Base-by-base conservation (phyloP, 2,888 invertebrate genomes). In the Tuta absoluta region DNA sequence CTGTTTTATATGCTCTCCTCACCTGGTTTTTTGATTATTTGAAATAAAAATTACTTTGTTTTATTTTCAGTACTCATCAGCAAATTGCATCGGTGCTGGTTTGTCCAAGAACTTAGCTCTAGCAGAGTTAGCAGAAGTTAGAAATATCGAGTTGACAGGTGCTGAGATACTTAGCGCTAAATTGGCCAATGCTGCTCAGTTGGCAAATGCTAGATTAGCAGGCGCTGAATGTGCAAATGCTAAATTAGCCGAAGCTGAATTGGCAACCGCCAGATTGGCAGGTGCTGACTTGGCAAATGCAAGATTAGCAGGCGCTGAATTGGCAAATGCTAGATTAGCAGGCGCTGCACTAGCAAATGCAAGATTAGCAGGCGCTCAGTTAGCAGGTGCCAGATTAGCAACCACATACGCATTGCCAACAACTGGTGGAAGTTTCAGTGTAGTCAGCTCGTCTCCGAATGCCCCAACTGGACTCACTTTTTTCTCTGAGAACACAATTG, bases 401-500 rank as follows among this genome's bases (percentile, higher is more conserved):
- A 17, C 45, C 17, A 4, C 5, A 3, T 45, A 45, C 51, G 23
- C 11, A 23, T 10, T 10, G 10, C 19, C 4, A 19, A 8, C 11
- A 17, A 74, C 71, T 62, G 76, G 75, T 38, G 76, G 75, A 2
- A 71, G 73, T n/a, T 68, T 76, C 49, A 17, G 67, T 1, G 73
- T 74, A 3, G 67, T 71, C 48, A 75, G 74, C 67, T 69, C 68
- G 33, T 73, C 79, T 2, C 67, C 77, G 1, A 73, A 77, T 28
- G 66, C 75, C 0, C 82, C 84, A 0, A 74, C 72, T 0, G 78
- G 79, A 7, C 69, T 86, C 1, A 72, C 75, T 8, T 75, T 82
- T 2, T 49, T 74, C 10, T 84, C 84, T 5, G 81, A 85, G 64
- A 82, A 83, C 63, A 75, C 69, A 3, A 79, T 81, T 14, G 74